These are phyloP conservation scores for Lamprologus lemairii DNA, from an alignment of 2,113 vertebrate genomes.

Conservation along the genomic window DNA sequence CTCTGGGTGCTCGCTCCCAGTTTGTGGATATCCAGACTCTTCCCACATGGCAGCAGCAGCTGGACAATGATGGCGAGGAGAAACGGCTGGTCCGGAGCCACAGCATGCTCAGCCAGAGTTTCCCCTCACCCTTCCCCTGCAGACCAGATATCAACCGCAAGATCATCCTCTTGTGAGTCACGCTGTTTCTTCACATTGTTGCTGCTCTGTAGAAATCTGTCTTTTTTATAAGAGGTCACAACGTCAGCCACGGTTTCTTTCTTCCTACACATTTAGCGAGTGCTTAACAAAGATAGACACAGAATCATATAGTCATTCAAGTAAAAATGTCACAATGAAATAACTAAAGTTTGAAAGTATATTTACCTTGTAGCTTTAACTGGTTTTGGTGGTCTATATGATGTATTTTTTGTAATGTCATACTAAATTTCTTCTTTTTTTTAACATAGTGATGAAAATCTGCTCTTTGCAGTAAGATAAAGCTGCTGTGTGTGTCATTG, in stretches of 20 bases:
- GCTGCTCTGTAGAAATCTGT: background rate
- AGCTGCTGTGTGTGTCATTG: background rate
- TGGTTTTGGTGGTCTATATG: background rate
- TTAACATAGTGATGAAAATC: background rate
- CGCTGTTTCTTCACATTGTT: background rate
- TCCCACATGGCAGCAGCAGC: conserved; percentile 75
- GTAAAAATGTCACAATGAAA: background rate
- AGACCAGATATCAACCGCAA: conserved; percentile 85
- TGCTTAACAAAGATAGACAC: background rate
- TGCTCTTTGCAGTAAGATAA: background rate
- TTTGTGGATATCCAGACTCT: conserved; percentile 87
- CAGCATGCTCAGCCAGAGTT: conserved; percentile 38
- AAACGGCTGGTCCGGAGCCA: background rate
- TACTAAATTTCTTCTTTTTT: background rate
- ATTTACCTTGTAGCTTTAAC: background rate
- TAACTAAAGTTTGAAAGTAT: background rate
- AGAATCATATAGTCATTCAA: background rate
- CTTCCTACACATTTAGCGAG: background rate
- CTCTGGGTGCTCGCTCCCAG: conserved; percentile 91
- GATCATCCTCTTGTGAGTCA: conserved; percentile 87
- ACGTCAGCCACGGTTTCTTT: background rate
- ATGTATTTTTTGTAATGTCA: background rate
- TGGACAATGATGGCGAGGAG: conserved; percentile 18
- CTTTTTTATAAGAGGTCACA: background rate
- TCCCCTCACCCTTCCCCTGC: conserved; percentile 85